A percentile compares a stretch with the other conserved stretches of the same genome.
These are phyloP conservation scores for Ichneumoninae sp. DNA, from an alignment of 2,888 invertebrate genomes.

Conservation along the genomic window DNA sequence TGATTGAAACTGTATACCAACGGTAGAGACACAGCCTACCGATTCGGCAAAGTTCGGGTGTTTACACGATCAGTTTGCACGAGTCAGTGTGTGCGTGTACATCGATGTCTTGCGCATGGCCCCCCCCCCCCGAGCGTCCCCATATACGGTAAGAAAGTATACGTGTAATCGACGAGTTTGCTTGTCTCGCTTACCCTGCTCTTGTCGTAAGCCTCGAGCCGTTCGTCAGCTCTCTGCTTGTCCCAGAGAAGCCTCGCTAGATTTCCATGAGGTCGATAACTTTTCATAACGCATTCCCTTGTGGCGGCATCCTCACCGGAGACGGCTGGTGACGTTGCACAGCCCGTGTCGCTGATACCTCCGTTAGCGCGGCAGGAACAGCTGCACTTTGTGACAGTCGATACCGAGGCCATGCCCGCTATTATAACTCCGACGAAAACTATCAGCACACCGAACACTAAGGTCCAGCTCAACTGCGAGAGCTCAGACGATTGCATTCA, in stretches of 20 bases:
- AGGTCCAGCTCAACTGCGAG: slow-evolving; percentile 9
- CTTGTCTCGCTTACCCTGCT: slow-evolving; percentile 87
- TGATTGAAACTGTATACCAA: no score
- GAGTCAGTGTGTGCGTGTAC: neutral
- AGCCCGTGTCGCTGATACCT: slow-evolving; percentile 43
- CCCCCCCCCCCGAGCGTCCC: neutral
- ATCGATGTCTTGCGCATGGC: slow-evolving; percentile 5
- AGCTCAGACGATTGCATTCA: slow-evolving; percentile 44
- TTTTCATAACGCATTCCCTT: slow-evolving; percentile 68
- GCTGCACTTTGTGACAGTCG: slow-evolving; percentile 53
- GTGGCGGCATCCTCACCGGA: slow-evolving; percentile 64
- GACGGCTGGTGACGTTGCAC: slow-evolving; percentile 62
- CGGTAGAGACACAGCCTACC: no score
- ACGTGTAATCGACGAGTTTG: slow-evolving; percentile 7
- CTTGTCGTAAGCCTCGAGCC: slow-evolving; percentile 89
- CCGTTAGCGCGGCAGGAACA: slow-evolving; percentile 63
- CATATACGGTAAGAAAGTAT: neutral
- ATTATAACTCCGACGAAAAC: slow-evolving; percentile 25
- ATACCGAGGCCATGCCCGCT: slow-evolving; percentile 51
- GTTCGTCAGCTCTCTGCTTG: slow-evolving; percentile 89
- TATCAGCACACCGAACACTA: slow-evolving; percentile 16
- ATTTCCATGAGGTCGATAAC: slow-evolving; percentile 89
- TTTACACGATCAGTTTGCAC: neutral
- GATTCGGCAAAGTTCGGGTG: neutral
- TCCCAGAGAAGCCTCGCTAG: slow-evolving; percentile 90